A percentile compares a stretch with the other conserved stretches of the same genome.
These are phyloP conservation scores for Xanthostigma xanthostigma DNA, from an alignment of 2,888 invertebrate genomes.

Conservation along the genomic window DNA sequence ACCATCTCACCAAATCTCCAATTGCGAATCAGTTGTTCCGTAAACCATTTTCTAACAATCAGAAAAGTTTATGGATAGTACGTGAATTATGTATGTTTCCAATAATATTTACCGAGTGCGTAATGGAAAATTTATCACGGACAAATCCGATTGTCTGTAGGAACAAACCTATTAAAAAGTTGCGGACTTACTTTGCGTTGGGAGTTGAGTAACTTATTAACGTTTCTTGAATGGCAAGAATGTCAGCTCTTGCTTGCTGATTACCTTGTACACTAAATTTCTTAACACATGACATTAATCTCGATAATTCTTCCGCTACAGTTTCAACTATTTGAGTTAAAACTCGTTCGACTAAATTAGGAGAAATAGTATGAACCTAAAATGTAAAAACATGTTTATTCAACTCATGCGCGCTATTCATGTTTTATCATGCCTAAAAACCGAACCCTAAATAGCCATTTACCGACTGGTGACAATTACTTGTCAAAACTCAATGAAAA, in stretches of 20 bases:
- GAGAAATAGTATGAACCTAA: conserved; percentile 66
- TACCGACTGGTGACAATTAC: too few species aligned
- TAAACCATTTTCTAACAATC: too few species aligned
- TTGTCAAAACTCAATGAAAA: too few species aligned
- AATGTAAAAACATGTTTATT: conserved; percentile 9
- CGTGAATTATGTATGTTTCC: too few species aligned
- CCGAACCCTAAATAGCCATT: too few species aligned
- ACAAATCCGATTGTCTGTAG: conserved; percentile 1
- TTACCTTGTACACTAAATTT: conserved; percentile 53
- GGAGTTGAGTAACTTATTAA: conserved; percentile 47
- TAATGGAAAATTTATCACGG: background rate
- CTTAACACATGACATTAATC: conserved; percentile 68
- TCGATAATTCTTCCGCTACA: conserved; percentile 80
- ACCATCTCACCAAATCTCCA: too few species aligned
- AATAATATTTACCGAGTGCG: background rate
- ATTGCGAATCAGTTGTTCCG: too few species aligned
- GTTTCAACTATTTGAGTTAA: conserved; percentile 73
- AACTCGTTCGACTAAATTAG: conserved; percentile 57
- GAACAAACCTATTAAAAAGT: background rate
- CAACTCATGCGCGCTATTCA: too few species aligned
- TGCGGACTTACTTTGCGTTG: conserved; percentile 41
- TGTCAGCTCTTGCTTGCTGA: conserved; percentile 67
- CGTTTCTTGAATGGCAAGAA: conserved; percentile 49
- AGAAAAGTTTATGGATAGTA: too few species aligned
- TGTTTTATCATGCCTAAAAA: too few species aligned